phyloP scores from a whole-genome alignment of 2,797 vertebrate species.

The Tapirus indicus region DNA sequence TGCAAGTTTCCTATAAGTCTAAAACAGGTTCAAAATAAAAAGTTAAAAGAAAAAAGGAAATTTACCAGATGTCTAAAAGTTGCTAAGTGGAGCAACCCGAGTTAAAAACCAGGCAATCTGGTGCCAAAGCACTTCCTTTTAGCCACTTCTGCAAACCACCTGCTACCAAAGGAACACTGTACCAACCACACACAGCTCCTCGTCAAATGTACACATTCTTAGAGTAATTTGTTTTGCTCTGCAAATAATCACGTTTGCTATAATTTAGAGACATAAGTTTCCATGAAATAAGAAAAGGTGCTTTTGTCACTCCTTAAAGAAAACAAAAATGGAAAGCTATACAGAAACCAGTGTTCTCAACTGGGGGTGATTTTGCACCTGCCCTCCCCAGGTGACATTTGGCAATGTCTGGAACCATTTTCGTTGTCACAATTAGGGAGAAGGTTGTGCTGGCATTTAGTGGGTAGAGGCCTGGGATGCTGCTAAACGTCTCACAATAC shows the following conservation, averaged over 20 bases:
- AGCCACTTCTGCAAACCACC: fast-evolving
- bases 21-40: constrained; percentile 39
- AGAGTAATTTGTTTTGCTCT: background rate
- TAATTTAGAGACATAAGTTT: background rate
- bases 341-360: background rate
- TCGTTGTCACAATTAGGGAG: background rate
- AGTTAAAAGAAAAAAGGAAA: background rate
- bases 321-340: background rate
- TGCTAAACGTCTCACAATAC: background rate
- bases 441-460: background rate
- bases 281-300: background rate
- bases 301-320: background rate
- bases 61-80: background rate
- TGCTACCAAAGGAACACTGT: background rate
- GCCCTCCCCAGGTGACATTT: background rate
- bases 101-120: background rate
- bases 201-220: background rate
- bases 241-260: background rate
- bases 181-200: fast-evolving
- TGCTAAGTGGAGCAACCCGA: background rate
- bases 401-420: background rate
- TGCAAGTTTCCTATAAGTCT: constrained; percentile 15
- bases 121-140: background rate
- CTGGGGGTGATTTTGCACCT: background rate
- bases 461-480: background rate